phyloP scores from a whole-genome alignment of 2,113 vertebrate species.

The Triplophysa siluroides region DNA sequence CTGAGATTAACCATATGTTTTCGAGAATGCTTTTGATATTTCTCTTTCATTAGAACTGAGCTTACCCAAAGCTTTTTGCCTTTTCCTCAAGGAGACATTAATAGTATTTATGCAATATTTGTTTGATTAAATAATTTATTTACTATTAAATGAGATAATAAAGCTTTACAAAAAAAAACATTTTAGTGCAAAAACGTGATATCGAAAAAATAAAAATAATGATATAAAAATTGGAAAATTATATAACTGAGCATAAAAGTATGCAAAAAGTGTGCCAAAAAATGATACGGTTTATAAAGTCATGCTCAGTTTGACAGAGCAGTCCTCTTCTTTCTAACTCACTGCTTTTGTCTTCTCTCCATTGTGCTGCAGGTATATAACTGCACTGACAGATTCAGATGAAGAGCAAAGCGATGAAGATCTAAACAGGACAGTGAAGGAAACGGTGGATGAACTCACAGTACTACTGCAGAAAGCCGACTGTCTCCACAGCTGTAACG shows the following conservation, averaged over 20 bases:
- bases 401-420: constrained; percentile 77
- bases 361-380: constrained; percentile 84
- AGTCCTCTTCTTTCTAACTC: too few relatives aligned
- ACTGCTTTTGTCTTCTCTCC: neutral
- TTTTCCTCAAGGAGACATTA: neutral
- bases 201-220: too few relatives aligned
- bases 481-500: constrained; percentile 74
- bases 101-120: neutral
- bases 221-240: too few relatives aligned
- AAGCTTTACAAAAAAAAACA: too few relatives aligned
- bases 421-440: neutral
- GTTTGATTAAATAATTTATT: too few relatives aligned
- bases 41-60: neutral
- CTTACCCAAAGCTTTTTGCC: neutral
- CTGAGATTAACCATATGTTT: neutral
- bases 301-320: too few relatives aligned
- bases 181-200: too few relatives aligned
- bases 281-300: too few relatives aligned
- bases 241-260: too few relatives aligned
- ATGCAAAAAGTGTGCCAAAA: too few relatives aligned
- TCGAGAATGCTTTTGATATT: neutral
- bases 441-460: constrained; percentile 67
- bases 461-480: constrained; percentile 80
- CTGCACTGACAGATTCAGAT: constrained; percentile 90
- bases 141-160: too few relatives aligned